Evolutionary conservation across 2,797 vertebrate species (phyloP).

Genomic region (Galagoides demidoff): DNA sequence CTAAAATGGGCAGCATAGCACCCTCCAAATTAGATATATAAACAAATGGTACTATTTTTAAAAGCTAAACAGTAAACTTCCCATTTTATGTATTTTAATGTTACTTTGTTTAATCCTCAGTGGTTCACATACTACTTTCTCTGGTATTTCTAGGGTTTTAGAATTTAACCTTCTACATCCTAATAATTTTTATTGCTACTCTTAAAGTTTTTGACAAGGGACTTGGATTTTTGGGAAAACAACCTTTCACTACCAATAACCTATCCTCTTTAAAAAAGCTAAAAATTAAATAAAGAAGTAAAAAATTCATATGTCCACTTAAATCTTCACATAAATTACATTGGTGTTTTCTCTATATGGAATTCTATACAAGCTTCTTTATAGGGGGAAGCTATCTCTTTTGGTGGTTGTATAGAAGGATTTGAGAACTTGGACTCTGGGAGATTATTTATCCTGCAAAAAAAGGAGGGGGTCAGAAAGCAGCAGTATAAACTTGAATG

Average conservation of each 20-base stretch:
- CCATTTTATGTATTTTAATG: background rate
- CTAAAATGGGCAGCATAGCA: background rate
- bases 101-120: slow-evolving; percentile 15
- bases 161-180: background rate
- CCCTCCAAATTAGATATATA: background rate
- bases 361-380: background rate
- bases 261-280: background rate
- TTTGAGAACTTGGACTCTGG: slow-evolving; percentile 19
- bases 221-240: background rate
- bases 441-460: slow-evolving; percentile 44
- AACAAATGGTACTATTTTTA: background rate
- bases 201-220: slow-evolving; percentile 41
- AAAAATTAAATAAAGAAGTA: background rate
- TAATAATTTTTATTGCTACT: background rate
- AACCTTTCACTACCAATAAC: background rate
- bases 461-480: background rate
- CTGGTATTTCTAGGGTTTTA: slow-evolving; percentile 1
- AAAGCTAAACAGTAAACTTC: background rate
- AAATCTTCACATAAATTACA: background rate
- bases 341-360: background rate
- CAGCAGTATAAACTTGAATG: slow-evolving; percentile 30
- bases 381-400: background rate
- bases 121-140: background rate
- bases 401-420: background rate
- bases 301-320: slow-evolving; percentile 1